Conservation (phyloP, 2,113 vertebrate species). For the Nothobranchius kuhntae region DNA sequence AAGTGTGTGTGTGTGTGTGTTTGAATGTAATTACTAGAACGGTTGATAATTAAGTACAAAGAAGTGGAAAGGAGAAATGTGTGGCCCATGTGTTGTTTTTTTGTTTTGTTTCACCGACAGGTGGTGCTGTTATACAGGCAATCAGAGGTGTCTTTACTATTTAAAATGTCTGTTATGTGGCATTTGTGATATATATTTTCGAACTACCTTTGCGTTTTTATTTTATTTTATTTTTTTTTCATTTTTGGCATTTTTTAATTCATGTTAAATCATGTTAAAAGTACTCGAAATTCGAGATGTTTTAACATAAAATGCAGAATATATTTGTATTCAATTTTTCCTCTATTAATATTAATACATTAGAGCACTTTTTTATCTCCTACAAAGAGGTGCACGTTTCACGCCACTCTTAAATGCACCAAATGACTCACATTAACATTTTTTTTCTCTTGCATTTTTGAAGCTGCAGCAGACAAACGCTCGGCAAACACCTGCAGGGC, state of each 20-base stretch:
- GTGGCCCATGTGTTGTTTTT: slow-evolving; percentile 8
- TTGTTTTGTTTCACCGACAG: slow-evolving; percentile 46
- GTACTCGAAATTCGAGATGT: too few species aligned
- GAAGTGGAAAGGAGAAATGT: neutral
- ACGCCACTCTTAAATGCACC: too few species aligned
- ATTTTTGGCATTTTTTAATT: neutral
- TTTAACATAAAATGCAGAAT: too few species aligned
- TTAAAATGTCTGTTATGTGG: slow-evolving; percentile 17
- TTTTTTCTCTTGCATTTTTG: neutral
- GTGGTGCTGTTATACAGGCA: slow-evolving; percentile 56
- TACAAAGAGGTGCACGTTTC: too few species aligned
- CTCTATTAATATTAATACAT: too few species aligned
- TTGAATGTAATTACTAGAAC: neutral
- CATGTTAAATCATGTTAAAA: neutral
- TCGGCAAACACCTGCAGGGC: slow-evolving; percentile 49
- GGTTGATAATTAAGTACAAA: neutral
- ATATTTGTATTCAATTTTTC: too few species aligned
- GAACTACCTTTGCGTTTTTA: neutral
- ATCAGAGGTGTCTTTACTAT: slow-evolving; percentile 31
- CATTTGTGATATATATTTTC: neutral
- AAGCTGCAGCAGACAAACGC: slow-evolving; percentile 23
- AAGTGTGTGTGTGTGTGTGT: neutral
- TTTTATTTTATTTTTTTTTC: neutral
- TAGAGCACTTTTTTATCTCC: neutral
- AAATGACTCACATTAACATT: neutral